These are phyloP conservation scores for Trachythela sp. DNA, from an alignment of 64 coral and sea anemone genomes.

Conservation along the genomic window DNA sequence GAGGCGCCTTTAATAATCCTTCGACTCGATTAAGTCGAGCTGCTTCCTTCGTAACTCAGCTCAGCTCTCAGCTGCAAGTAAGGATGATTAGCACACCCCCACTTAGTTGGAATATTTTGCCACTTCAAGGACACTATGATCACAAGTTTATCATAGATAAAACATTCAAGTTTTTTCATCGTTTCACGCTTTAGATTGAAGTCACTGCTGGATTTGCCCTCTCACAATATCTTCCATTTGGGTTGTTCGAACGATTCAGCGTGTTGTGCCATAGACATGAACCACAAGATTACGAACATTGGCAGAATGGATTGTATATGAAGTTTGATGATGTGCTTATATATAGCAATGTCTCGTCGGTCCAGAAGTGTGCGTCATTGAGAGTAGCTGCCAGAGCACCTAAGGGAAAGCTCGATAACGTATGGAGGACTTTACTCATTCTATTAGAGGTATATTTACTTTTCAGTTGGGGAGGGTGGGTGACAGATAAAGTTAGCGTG, in stretches of 20 bases:
- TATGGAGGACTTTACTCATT: not conserved
- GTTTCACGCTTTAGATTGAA: conserved; percentile 14
- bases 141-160: no score
- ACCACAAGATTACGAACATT: not conserved
- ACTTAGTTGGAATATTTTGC: no score
- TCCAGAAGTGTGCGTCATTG: not conserved
- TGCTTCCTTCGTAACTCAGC: no score
- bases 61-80: no score
- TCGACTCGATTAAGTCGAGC: no score
- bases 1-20: no score
- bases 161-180: not conserved
- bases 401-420: not conserved
- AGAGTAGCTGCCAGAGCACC: not conserved
- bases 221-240: conserved; percentile 42
- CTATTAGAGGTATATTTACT: not conserved
- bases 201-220: conserved; percentile 34
- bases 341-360: not conserved
- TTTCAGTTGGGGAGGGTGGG: no score
- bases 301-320: conserved; percentile 9
- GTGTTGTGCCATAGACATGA: conserved; percentile 48
- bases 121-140: no score
- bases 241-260: conserved; percentile 59
- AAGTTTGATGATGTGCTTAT: not conserved
- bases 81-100: no score
- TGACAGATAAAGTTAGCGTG: no score